Percentiles rank a stretch among this genome's conserved stretches.
phyloP scores from a whole-genome alignment of 2,113 vertebrate genomes.

The Struthio camelus region DNA sequence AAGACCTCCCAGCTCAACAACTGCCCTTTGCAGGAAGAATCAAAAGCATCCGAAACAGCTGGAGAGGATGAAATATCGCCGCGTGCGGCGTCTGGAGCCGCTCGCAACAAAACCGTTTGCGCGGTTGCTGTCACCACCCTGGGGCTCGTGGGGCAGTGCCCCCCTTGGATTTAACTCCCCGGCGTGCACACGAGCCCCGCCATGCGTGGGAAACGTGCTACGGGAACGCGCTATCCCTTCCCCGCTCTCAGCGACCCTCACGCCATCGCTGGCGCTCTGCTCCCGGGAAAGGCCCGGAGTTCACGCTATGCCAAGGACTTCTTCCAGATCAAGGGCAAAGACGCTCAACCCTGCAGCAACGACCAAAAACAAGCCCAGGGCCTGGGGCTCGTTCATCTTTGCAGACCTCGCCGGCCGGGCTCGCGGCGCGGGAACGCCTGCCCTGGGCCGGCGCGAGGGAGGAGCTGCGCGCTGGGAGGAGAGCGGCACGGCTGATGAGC shows the following conservation, averaged over 20 bases:
- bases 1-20: constrained; percentile 69
- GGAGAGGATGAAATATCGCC: constrained; percentile 33
- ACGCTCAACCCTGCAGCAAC: rapidly evolving
- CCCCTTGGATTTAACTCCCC: neutral
- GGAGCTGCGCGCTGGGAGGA: neutral
- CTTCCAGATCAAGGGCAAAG: neutral
- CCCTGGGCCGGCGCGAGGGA: no score
- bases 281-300: neutral
- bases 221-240: neutral
- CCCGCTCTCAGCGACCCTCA: neutral
- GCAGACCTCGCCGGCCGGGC: rapidly evolving
- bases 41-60: constrained; percentile 71
- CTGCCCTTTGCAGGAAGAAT: constrained; percentile 66
- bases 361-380: rapidly evolving
- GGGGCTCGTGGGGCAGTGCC: neutral
- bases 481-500: neutral
- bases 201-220: neutral
- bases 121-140: neutral
- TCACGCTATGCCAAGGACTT: rapidly evolving
- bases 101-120: neutral
- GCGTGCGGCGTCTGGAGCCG: constrained; percentile 3
- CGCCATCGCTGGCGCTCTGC: neutral
- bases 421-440: rapidly evolving
- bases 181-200: rapidly evolving
- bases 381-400: neutral